These are phyloP conservation scores for Leptinotarsa tumamoca DNA, from an alignment of 2,888 invertebrate genomes.

Conservation along the genomic window DNA sequence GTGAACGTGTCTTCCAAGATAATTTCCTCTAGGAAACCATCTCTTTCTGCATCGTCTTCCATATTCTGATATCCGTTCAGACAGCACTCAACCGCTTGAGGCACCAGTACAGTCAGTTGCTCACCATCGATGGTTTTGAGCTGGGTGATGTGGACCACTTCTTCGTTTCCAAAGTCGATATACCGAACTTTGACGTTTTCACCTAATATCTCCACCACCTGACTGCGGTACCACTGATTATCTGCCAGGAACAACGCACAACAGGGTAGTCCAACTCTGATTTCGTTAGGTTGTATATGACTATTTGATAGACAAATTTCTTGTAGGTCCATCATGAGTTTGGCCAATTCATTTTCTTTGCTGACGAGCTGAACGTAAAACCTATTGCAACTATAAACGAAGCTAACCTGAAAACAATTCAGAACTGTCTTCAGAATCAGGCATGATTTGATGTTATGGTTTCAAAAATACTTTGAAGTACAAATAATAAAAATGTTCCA, in stretches of 20 bases:
- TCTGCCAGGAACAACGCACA: slow-evolving; percentile 85
- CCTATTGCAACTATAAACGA: slow-evolving; percentile 74
- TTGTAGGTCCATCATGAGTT: slow-evolving; percentile 77
- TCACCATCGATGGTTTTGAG: slow-evolving; percentile 76
- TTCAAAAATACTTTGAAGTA: no score
- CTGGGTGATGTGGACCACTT: slow-evolving; percentile 74
- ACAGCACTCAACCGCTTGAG: slow-evolving; percentile 83
- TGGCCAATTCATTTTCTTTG: slow-evolving; percentile 72
- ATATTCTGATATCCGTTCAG: slow-evolving; percentile 75
- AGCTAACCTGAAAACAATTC: slow-evolving; percentile 67
- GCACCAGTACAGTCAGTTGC: slow-evolving; percentile 72
- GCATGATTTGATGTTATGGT: no score
- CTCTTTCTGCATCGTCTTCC: slow-evolving; percentile 70
- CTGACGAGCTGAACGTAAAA: slow-evolving; percentile 80
- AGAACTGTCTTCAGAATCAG: neutral
- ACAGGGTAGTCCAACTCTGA: slow-evolving; percentile 75
- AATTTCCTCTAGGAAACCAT: slow-evolving; percentile 76
- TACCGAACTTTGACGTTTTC: slow-evolving; percentile 77
- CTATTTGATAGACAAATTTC: slow-evolving; percentile 68
- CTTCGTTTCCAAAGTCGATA: slow-evolving; percentile 96
- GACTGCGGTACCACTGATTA: slow-evolving; percentile 91
- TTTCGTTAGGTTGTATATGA: slow-evolving; percentile 50
- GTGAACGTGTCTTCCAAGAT: slow-evolving; percentile 70
- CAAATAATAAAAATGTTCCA: no score
- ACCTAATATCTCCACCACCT: slow-evolving; percentile 70